Evolutionary conservation across 2,888 invertebrate genomes (phyloP).

Genomic region (Epistrophe grossulariae): DNA sequence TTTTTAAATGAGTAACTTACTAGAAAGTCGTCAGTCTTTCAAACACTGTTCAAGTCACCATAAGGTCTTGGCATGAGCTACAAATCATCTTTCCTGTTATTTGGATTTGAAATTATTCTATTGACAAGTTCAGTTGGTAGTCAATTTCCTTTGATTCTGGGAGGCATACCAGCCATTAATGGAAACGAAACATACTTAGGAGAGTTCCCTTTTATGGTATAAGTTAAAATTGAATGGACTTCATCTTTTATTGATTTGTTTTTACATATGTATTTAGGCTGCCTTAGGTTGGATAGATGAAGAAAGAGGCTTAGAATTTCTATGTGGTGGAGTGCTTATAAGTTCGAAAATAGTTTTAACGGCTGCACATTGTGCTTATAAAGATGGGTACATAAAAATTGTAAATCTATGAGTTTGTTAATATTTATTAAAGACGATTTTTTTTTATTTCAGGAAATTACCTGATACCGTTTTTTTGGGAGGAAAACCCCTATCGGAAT

Average conservation of each 20-base stretch:
- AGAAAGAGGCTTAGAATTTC: not conserved
- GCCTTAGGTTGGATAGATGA: conserved; percentile 29
- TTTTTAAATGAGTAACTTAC: not conserved
- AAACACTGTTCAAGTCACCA: not conserved
- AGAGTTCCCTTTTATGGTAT: conserved; percentile 2
- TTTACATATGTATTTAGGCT: not conserved
- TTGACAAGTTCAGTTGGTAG: not conserved
- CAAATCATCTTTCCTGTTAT: not conserved
- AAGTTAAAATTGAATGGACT: not conserved
- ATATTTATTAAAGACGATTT: no score
- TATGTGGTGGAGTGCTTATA: conserved; percentile 37
- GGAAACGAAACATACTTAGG: not conserved
- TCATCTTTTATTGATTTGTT: not conserved
- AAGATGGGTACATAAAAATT: conserved; percentile 17
- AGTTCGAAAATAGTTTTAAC: conserved; percentile 29
- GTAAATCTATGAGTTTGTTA: not conserved
- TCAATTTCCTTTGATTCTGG: not conserved
- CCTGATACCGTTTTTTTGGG: conserved; percentile 34
- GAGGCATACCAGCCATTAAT: not conserved
- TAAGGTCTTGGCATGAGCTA: not conserved
- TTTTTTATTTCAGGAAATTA: conserved; percentile 15
- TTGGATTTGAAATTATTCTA: not conserved
- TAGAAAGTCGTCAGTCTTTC: not conserved
- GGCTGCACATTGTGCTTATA: conserved; percentile 38
- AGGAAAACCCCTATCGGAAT: conserved; percentile 2